Evolutionary conservation across 2,888 invertebrate species (phyloP), one percentile per base, ranked within the genome.

Genomic region (Hedychridium roseum): DNA sequence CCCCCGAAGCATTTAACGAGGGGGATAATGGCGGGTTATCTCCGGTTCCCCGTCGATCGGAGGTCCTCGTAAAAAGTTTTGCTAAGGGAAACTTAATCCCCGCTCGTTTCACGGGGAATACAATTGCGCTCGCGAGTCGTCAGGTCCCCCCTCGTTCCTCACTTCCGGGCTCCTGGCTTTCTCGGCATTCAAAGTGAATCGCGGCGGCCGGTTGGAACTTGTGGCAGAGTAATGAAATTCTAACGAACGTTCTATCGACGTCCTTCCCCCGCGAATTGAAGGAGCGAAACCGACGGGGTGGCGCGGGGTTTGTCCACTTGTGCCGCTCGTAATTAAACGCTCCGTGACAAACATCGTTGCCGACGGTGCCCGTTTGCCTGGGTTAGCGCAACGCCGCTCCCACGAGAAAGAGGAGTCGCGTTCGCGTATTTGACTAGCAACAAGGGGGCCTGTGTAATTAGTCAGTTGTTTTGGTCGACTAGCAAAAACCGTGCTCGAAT

Each of bases 151-250:
- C 9, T 23, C 23, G 23, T 23, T 23, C 23, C 23, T 23, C 23
- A 9, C n/a, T n/a, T n/a, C n/a, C n/a, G n/a, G n/a, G n/a, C 23
- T 23, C 5, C 9, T 23, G 23, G 5, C 23, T 23, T 9, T 23
- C 23, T 23, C 9, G 5, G 5, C 5, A 9, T 57, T 46, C 45
- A 54, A 57, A 57, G 49, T 23, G 39, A 62, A 47, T 62, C 50
- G 42, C 47, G 35, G 21, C 14, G 27, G 9, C 49, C 16, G 38
- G 34, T 48, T 31, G 46, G 52, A 57, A 57, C 55, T 63, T 57
- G 47, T 39, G 28, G 20, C 21, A 7, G 32, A 37, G 50, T 68
- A 68, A 67, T 68, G 67, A 68, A 68, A 66, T 64, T 68, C 64
- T 68, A 66, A 68, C 57, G 65, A 54, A 57, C 51, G 60, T 58